phyloP scores from a whole-genome alignment of 2,797 vertebrate species.

The Neosilurus hyrtlii region DNA sequence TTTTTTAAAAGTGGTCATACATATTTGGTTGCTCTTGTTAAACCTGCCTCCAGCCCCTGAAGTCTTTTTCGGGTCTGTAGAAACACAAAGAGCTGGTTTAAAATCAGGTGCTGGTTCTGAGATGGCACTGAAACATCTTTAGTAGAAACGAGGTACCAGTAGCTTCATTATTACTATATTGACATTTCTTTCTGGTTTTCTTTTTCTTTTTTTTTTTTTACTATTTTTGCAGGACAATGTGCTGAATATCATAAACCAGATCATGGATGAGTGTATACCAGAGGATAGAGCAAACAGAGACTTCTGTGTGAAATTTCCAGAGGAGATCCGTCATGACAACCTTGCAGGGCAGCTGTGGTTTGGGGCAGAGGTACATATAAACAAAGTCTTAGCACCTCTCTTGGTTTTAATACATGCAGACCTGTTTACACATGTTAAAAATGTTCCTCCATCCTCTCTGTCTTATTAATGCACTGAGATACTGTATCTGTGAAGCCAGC shows the following conservation, averaged over 20 bases:
- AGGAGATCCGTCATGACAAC: constrained; percentile 99
- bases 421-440: neutral
- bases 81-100: too few species aligned
- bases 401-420: neutral
- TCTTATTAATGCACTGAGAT: neutral
- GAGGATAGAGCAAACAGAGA: constrained; percentile 91
- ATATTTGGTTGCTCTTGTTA: too few species aligned
- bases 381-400: neutral
- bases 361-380: constrained; percentile 85
- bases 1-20: too few species aligned
- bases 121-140: too few species aligned
- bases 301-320: constrained; percentile 96
- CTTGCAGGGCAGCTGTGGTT: constrained; percentile 98
- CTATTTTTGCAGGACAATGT: constrained; percentile 84
- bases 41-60: too few species aligned
- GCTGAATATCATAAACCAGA: constrained; percentile 94
- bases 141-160: too few species aligned
- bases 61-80: too few species aligned
- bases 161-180: neutral
- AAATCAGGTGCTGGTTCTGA: too few species aligned
- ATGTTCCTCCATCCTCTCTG: neutral
- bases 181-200: constrained; percentile 15
- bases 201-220: constrained; percentile 2
- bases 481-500: neutral
- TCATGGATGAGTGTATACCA: constrained; percentile 97